A percentile compares a stretch with the other conserved stretches of the same genome.
Evolutionary conservation across 1,140 invertebrate genomes (phyloP).

Genomic region (Drosophila ercepeae): DNA sequence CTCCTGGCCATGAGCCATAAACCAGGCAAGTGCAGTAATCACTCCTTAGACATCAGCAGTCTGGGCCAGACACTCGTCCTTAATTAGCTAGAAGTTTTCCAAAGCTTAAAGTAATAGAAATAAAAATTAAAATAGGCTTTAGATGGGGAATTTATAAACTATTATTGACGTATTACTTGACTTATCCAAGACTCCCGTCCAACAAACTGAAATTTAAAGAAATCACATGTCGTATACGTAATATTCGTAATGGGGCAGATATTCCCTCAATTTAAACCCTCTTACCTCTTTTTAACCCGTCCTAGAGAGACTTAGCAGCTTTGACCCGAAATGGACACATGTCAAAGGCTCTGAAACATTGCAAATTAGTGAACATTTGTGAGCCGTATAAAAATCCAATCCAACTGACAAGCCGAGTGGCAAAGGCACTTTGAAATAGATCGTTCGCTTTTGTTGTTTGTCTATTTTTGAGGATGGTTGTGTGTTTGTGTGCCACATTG

Average conservation of each 20-base stretch:
- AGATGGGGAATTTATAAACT: too few species aligned
- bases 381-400: conserved; percentile 25
- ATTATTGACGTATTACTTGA: too few species aligned
- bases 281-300: too few species aligned
- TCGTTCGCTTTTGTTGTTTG: neutral
- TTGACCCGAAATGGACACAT: conserved; percentile 56
- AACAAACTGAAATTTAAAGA: too few species aligned
- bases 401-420: conserved; percentile 32
- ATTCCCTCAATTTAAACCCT: neutral
- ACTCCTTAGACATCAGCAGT: conserved; percentile 13
- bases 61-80: conserved; percentile 27
- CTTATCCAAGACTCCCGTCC: too few species aligned
- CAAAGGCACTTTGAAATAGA: conserved; percentile 39
- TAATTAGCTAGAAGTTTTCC: conserved; percentile 46
- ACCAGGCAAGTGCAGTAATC: conserved; percentile 29
- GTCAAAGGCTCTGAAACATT: conserved; percentile 42
- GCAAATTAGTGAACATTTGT: conserved; percentile 55
- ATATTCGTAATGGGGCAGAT: neutral
- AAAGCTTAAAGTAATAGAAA: neutral
- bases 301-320: too few species aligned
- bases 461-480: conserved; percentile 13
- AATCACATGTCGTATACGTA: neutral
- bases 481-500: neutral
- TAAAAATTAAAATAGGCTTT: too few species aligned
- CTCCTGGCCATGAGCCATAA: conserved; percentile 46